Base-by-base conservation (phyloP, 2,113 vertebrate genomes). In the Ictalurus furcatus region DNA sequence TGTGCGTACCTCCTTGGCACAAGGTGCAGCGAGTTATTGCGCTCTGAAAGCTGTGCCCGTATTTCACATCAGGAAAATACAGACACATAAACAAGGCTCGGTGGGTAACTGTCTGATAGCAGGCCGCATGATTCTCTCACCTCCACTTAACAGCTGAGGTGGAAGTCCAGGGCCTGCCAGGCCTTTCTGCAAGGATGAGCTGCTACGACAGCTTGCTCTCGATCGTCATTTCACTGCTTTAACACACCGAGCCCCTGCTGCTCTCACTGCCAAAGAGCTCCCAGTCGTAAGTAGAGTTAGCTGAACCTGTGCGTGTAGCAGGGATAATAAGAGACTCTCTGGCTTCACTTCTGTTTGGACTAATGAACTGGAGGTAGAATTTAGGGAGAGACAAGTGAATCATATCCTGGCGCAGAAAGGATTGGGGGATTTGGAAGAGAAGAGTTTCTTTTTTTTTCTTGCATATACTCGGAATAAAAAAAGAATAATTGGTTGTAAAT, bases 181-280 rank as follows among this genome's bases (percentile, higher is more conserved):
- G 93, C 73, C 90, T 91, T 93, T 94, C 82, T 92, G 88, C 90
- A 91, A 91, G 65, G 82, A 81, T 92, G 88, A 92, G 81, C 44
- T 83, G 78, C 88, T 92, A 30, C 93, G 93, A 92, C 92, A 94
- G 93, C 86, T 91, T 93, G 85, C 88, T 87, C 93, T 93, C 86
- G 92, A 94, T 90, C 92, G 91, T 94, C 87, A 88, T 93, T 94
- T 93, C 87, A 85, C 90, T 90, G 92, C 89, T 91, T 91, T 2
- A 92, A 92, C 93, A 90, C 93, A 85, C 86, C 67, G 67, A 92
- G 91, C 88, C 85, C 80, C 28, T 86, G 85, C 87, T 88, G 85
- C 73, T 91, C 85, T 84, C 44, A 25, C 91, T 90, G 83, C 92
- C 69, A 44, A 40, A 34, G 89, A 91, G 91, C 71, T 86, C 52